Conservation (phyloP, 1,140 invertebrate genomes). For the Sitobion miscanthi region DNA sequence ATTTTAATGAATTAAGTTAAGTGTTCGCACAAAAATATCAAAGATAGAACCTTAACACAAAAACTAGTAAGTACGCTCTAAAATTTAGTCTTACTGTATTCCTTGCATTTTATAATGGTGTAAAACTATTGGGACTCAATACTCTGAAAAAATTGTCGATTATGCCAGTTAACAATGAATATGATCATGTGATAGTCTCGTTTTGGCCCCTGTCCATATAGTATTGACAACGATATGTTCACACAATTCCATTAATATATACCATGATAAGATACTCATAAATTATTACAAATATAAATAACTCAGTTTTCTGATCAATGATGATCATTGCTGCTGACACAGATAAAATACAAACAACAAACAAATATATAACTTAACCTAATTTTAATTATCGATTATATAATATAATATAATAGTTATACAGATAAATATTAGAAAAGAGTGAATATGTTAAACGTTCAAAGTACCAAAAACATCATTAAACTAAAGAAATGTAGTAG, state of each 20-base stretch:
- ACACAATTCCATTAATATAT: no score
- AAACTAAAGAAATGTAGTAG: not conserved
- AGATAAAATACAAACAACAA: not conserved
- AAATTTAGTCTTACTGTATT: not conserved
- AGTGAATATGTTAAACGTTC: not conserved
- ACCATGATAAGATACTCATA: not conserved
- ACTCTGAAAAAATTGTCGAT: not conserved
- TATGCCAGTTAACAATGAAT: not conserved
- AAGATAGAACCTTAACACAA: no score
- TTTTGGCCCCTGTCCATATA: not conserved
- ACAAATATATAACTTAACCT: not conserved
- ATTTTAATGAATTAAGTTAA: no score
- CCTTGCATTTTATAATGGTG: no score
- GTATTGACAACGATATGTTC: not conserved
- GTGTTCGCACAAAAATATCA: no score
- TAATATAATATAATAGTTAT: not conserved
- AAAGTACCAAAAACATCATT: not conserved
- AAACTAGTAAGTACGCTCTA: not conserved
- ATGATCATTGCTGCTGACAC: not conserved
- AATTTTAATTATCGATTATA: not conserved
- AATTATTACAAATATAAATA: not conserved
- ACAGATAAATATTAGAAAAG: not conserved
- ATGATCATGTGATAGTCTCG: no score
- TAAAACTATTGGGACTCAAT: not conserved
- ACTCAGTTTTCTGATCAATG: not conserved